These are phyloP conservation scores for Arnoldichthys spilopterus DNA, from an alignment of 2,797 vertebrate species.

Conservation along the genomic window DNA sequence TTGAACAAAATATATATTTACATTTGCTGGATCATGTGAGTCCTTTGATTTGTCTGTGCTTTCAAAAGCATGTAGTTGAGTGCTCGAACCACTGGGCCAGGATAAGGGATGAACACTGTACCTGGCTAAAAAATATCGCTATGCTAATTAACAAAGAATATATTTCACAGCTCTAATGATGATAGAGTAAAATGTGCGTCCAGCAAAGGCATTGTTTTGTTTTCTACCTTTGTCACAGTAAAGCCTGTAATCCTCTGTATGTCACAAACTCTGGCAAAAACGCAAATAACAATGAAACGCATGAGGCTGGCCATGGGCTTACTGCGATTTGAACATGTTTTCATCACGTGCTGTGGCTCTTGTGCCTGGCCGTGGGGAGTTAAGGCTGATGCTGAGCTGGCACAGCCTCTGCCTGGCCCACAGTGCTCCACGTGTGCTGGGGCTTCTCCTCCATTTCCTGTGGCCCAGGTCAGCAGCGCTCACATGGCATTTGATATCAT, in stretches of 20 bases:
- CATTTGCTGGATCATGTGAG: no score
- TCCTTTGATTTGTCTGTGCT: no score
- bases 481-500: constrained; percentile 20
- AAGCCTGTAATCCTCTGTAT: neutral
- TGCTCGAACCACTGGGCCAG: no score
- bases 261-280: neutral
- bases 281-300: neutral
- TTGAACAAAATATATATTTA: no score
- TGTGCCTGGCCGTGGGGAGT: neutral
- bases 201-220: no score
- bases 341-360: neutral
- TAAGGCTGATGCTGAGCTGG: neutral
- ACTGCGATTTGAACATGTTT: neutral
- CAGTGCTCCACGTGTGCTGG: neutral
- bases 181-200: no score
- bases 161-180: no score
- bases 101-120: no score
- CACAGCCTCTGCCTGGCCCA: neutral
- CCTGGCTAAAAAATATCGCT: no score
- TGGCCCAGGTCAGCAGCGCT: constrained; percentile 19
- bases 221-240: no score
- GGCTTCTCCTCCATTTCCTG: constrained; percentile 25
- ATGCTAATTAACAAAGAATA: no score
- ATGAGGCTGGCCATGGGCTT: neutral
- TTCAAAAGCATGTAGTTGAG: no score